A percentile compares a stretch with the other conserved stretches of the same genome.
Conservation (phyloP, 2,888 invertebrate species). For the Pseudeuparius sepicola region DNA sequence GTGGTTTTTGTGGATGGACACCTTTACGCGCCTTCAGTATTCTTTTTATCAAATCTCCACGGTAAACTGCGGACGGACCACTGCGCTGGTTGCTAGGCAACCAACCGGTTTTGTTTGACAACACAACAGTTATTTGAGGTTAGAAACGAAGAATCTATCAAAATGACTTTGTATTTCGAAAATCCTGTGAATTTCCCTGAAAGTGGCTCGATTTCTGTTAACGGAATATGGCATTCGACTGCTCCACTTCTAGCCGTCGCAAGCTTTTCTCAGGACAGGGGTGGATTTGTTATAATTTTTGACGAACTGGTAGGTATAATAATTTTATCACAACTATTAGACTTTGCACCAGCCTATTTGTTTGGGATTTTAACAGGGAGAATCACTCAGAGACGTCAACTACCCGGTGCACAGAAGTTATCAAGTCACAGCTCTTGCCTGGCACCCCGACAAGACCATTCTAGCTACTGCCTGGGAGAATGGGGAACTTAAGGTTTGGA, state of each 20-base stretch:
- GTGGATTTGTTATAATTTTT: conserved; percentile 80
- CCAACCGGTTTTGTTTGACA: too few species aligned
- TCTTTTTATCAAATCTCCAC: too few species aligned
- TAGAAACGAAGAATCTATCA: conserved; percentile 14
- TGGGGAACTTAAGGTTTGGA: conserved; percentile 81
- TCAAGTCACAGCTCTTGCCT: conserved; percentile 71
- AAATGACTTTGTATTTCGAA: conserved; percentile 77
- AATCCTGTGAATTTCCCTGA: conserved; percentile 71
- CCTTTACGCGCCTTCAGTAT: too few species aligned
- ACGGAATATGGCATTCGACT: conserved; percentile 73
- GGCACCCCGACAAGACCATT: conserved; percentile 81
- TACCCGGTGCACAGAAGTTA: conserved; percentile 66
- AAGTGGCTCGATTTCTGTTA: conserved; percentile 66
- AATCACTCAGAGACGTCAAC: conserved; percentile 62
- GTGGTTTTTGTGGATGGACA: too few species aligned
- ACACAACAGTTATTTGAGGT: too few species aligned
- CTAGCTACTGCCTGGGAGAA: conserved; percentile 87
- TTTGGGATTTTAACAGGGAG: conserved; percentile 47
- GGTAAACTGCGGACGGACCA: too few species aligned
- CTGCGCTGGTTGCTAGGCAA: too few species aligned
- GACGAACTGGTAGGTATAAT: conserved; percentile 62
- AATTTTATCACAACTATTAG: conserved; percentile 2
- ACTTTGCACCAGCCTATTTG: conserved; percentile 7
- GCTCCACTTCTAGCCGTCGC: conserved; percentile 76
- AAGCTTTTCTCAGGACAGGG: conserved; percentile 77